Evolutionary conservation across 2,888 invertebrate genomes (phyloP), one percentile per base, ranked within the genome.

Genomic region (Dasysyrphus tricinctus): DNA sequence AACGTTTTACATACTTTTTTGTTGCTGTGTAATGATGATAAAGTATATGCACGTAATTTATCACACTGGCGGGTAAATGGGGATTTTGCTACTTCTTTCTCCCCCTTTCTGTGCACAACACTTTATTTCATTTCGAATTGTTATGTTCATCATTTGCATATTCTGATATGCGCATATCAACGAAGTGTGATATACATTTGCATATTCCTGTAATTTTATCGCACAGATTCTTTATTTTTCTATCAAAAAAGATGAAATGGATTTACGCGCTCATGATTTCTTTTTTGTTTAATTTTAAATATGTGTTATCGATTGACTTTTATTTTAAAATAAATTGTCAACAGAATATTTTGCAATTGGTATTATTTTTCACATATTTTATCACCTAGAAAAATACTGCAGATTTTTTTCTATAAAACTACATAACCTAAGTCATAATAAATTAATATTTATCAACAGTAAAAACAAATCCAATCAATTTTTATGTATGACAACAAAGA

Each of bases 71-170:
- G 29, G 29, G 16, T 32, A 49, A 34, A 67, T 29, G 24, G 29
- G 51, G 69, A 4, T 34, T 51, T 49, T 37, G n/a, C 49, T 16
- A 14, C 32, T 34, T 37, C 49, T n/a, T n/a, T 14, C 47, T 29
- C 16, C 4, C 12, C 29, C 29, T n/a, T 7, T 37, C 4, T 37
- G 44, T 37, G 67, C 67, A 69, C 69, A 51, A 61, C 51, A 54
- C 51, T 69, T 75, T 70, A 63, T 63, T 76, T 75, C 69, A 69
- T 69, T 69, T 63, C 44, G 16, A 70, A 63, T 63, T 70, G 63
- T 76, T 76, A 29, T 76, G 37, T 63, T 14, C 54, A 47, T 54
- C 56, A 76, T 80, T 80, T 70, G 44, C 75, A 81, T 81, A 81
- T 81, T 77, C 56, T 51, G 29, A 61, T 69, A 74, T 42, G 59